Conservation (phyloP, 2,797 vertebrate genomes). For the Bradypodion pumilum region DNA sequence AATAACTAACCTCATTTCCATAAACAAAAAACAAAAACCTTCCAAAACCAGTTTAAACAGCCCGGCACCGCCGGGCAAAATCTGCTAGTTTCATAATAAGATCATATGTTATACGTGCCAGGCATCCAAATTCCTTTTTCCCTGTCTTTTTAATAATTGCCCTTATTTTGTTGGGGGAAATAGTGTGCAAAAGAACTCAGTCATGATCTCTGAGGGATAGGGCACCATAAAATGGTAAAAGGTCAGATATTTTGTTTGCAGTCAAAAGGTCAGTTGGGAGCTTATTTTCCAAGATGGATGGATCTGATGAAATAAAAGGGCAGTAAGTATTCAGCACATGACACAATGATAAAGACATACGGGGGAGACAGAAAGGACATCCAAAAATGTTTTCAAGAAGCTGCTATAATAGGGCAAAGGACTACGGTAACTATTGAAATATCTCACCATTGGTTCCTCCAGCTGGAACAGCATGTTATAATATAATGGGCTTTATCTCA, state of each 20-base stretch:
- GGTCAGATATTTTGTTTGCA: constrained; percentile 8
- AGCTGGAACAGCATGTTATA: constrained; percentile 17
- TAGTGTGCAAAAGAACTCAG: background rate
- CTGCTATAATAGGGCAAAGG: constrained; percentile 47
- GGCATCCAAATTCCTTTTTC: too few species aligned
- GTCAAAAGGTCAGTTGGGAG: constrained; percentile 19
- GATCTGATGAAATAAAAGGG: constrained; percentile 51
- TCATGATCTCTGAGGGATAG: background rate
- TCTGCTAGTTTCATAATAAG: too few species aligned
- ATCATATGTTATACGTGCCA: constrained; percentile 30
- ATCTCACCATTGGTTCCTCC: constrained; percentile 19
- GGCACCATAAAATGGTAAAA: constrained; percentile 11
- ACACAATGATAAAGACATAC: constrained; percentile 29
- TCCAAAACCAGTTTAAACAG: too few species aligned
- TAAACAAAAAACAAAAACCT: too few species aligned
- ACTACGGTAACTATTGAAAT: background rate
- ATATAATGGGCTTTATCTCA: constrained; percentile 15
- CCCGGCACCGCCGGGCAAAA: too few species aligned
- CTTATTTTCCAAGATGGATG: constrained; percentile 12
- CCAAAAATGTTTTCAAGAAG: constrained; percentile 27
- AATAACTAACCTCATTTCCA: too few species aligned
- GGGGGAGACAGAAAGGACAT: constrained; percentile 39
- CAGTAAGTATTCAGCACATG: fast-evolving
- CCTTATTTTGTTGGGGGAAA: background rate
- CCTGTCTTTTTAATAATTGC: background rate